Percentiles rank a stretch among this genome's conserved stretches.
Evolutionary conservation across 2,888 invertebrate species (phyloP).

Genomic region (Epistrophella euchroma): DNA sequence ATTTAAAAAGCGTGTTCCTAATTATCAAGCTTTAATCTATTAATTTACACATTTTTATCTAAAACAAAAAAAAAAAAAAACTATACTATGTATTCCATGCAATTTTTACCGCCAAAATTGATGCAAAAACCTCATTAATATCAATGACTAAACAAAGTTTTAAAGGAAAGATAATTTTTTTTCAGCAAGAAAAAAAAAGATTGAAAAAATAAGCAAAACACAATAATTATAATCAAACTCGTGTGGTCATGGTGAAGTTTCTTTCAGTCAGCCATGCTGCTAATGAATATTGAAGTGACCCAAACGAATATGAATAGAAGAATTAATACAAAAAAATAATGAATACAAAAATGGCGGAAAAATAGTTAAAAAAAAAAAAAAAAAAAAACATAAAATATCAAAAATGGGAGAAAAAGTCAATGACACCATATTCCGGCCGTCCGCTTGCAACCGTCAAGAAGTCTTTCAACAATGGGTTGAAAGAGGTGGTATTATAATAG

Average conservation of each 20-base stretch:
- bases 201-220: conserved; percentile 9
- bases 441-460: conserved; percentile 42
- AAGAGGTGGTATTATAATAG: conserved; percentile 46
- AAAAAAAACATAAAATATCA: conserved; percentile 42
- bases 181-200: neutral
- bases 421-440: conserved; percentile 51
- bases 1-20: too few relatives aligned
- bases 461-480: conserved; percentile 60
- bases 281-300: conserved; percentile 70
- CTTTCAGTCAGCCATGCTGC: conserved; percentile 47
- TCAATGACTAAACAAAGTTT: conserved; percentile 13
- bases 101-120: conserved; percentile 22
- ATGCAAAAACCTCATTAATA: conserved; percentile 12
- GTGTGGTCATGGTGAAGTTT: conserved; percentile 28
- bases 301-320: conserved; percentile 51
- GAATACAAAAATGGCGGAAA: conserved; percentile 62
- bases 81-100: neutral
- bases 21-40: too few relatives aligned
- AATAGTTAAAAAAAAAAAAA: conserved; percentile 37
- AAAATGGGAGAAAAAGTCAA: conserved; percentile 73
- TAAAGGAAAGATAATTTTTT: conserved; percentile 5
- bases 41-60: too few relatives aligned
- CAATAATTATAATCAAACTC: conserved; percentile 23
- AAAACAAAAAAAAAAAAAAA: too few relatives aligned
- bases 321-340: conserved; percentile 23